Conservation (phyloP, 2,888 invertebrate species). For the Dryadula phaetusa region DNA sequence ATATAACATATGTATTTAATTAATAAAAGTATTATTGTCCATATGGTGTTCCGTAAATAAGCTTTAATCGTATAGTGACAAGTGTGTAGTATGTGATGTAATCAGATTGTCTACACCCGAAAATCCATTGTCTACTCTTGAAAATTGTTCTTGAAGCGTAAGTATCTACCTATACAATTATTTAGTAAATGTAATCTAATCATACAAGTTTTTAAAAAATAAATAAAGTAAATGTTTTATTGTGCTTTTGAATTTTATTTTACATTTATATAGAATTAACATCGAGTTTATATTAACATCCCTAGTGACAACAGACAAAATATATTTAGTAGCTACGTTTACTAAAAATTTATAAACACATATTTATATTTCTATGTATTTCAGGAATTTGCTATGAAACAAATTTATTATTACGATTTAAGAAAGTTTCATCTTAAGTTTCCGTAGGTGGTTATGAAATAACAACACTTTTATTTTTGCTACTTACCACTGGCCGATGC, state of each 20-base stretch:
- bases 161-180: no score
- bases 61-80: no score
- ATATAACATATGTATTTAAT: no score
- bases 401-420: not conserved
- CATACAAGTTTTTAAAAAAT: no score
- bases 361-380: not conserved
- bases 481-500: conserved; percentile 32
- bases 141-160: no score
- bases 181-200: no score
- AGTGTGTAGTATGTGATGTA: no score
- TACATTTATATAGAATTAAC: not conserved
- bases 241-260: not conserved
- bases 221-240: not conserved
- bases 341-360: not conserved
- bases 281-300: not conserved
- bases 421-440: not conserved
- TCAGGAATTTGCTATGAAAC: not conserved
- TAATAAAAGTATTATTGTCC: no score
- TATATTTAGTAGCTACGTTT: not conserved
- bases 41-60: no score
- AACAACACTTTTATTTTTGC: conserved; percentile 15
- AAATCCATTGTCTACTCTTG: no score
- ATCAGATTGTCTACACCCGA: no score
- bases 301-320: not conserved
- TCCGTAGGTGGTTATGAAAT: not conserved